These are phyloP conservation scores for Antrozous pallidus DNA, from an alignment of 2,797 vertebrate species.

Conservation along the genomic window DNA sequence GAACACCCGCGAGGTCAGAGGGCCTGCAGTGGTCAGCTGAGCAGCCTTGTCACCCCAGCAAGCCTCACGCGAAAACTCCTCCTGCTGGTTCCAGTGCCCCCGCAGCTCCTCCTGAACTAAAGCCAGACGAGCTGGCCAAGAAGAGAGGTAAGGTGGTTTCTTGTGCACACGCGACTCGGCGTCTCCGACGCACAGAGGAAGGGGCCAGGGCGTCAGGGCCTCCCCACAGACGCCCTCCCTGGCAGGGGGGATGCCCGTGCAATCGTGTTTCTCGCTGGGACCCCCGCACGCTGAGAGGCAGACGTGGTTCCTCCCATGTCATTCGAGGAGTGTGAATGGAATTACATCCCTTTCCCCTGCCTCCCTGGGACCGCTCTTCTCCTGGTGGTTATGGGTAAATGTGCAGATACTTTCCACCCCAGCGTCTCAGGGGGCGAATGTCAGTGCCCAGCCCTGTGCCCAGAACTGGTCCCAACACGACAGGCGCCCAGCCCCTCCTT, in stretches of 20 bases:
- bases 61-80: conserved; percentile 81
- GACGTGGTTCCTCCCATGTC: background rate
- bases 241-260: background rate
- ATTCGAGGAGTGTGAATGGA: background rate
- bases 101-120: conserved; percentile 77
- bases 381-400: background rate
- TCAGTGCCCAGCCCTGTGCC: background rate
- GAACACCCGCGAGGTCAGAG: conserved; percentile 76
- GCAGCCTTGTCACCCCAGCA: conserved; percentile 78
- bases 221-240: background rate
- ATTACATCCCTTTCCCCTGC: background rate
- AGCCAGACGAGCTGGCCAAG: conserved; percentile 82
- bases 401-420: background rate
- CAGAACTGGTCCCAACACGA: background rate
- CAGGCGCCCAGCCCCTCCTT: background rate
- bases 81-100: conserved; percentile 75
- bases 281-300: background rate
- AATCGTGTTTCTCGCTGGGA: background rate
- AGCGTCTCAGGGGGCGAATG: background rate
- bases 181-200: background rate
- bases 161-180: conserved; percentile 51
- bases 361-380: background rate
- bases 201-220: background rate
- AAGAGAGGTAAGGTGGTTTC: conserved; percentile 84
- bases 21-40: conserved; percentile 78